phyloP scores from a whole-genome alignment of 2,888 invertebrate genomes.

The Acrobasis repandana region DNA sequence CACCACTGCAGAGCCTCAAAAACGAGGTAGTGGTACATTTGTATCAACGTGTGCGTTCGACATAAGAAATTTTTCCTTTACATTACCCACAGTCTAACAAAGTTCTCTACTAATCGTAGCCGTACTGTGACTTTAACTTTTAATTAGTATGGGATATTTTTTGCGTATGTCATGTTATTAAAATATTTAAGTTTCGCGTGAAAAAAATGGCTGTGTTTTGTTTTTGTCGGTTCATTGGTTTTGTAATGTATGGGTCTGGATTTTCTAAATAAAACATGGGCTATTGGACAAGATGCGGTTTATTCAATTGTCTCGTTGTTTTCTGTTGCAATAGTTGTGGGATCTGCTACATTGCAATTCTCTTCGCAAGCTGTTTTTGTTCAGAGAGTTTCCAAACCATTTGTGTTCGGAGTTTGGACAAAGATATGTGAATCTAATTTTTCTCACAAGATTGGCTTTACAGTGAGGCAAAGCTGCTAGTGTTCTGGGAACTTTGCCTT shows the following conservation, averaged over 20 bases:
- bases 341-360: not conserved
- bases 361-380: constrained; percentile 6
- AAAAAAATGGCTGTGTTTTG: constrained; percentile 32
- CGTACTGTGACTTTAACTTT: constrained; percentile 41
- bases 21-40: constrained; percentile 75
- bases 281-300: constrained; percentile 11
- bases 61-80: constrained; percentile 70
- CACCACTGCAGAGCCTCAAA: constrained; percentile 82
- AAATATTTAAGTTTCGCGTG: constrained; percentile 35
- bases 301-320: constrained; percentile 17
- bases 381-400: not conserved
- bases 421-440: not conserved
- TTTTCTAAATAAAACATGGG: constrained; percentile 23
- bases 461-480: too few relatives aligned
- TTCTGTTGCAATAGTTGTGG: not conserved
- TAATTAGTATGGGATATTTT: constrained; percentile 28
- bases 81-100: constrained; percentile 57
- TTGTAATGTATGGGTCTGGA: constrained; percentile 13
- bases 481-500: too few relatives aligned
- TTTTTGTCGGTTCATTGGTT: constrained; percentile 20
- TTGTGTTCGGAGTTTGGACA: not conserved
- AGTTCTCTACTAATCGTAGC: constrained; percentile 37
- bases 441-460: too few relatives aligned
- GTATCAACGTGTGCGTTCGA: constrained; percentile 69
- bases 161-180: constrained; percentile 37